Base-by-base conservation (phyloP, 2,797 vertebrate species). In the Atherinosoma microstoma region DNA sequence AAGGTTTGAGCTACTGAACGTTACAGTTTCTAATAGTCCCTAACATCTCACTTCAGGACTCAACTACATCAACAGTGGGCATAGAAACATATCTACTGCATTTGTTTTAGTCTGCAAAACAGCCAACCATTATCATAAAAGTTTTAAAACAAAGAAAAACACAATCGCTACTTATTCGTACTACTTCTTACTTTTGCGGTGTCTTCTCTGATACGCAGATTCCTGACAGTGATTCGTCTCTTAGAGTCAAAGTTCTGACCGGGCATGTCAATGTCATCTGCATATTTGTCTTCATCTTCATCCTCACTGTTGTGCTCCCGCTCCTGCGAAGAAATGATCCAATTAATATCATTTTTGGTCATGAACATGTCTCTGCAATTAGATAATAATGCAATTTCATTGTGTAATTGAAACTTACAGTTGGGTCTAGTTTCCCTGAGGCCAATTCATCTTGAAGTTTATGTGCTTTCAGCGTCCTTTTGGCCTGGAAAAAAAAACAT, bases 161-260 rank as follows among this genome's bases (percentile, higher is more conserved):
- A 57, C 1, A 0, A n/a, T 3, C 11, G 29, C 15, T 62, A 2
- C 47, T 10, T 3, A 20, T 30, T 20, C 7, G 15, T 18, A 59
- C 16, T 3, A 35, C 20, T 47, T 38, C 94, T 94, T 93, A 99
- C 98, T 91, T 99, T 99, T 24, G 98, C 98, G 9, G 97, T 99
- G 89, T 99, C 98, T 88, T 99, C 98, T 84, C 98, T 93, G 87
- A 99, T 99, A 79, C 98, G 96, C 64, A 99, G 86, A 84, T 99
- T 99, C 68, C 97, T 95, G 78, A 99, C 98, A 6, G 98, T 99
- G 91, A 99, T 99, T 53, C 98, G 95, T 85, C 98, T 96, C 87
- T 99, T 99, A 0, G 98, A 99, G 92, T 99, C 98, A 84, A 99
- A 99, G 94, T 99, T 99, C 93, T 99, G 98, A 53, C 98, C 98